These are phyloP conservation scores for Isoperla grammatica DNA, from an alignment of 2,888 invertebrate species.

Conservation along the genomic window DNA sequence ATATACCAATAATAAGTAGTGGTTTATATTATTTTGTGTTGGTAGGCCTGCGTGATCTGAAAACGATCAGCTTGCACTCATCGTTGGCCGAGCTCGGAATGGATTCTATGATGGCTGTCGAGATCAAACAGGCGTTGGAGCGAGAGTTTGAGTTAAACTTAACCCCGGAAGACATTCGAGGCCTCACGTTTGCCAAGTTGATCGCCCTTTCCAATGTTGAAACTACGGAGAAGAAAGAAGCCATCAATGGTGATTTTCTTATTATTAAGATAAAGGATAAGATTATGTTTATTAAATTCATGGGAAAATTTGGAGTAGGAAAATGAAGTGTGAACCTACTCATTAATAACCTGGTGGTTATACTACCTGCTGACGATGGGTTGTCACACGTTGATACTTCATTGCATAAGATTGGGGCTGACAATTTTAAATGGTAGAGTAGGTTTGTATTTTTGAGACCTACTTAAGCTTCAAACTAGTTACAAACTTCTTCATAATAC, in stretches of 20 bases:
- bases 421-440: too few relatives aligned
- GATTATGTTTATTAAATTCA: constrained; percentile 37
- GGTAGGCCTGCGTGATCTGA: constrained; percentile 60
- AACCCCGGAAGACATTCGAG: constrained; percentile 78
- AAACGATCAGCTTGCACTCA: constrained; percentile 54
- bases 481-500: too few relatives aligned
- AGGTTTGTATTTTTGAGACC: too few relatives aligned
- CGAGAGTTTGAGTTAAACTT: constrained; percentile 83
- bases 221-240: constrained; percentile 42
- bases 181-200: constrained; percentile 61
- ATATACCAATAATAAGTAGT: constrained; percentile 35
- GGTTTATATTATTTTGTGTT: constrained; percentile 26
- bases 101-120: constrained; percentile 96
- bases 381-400: too few relatives aligned
- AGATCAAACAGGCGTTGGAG: constrained; percentile 89
- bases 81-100: constrained; percentile 85
- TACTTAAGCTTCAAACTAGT: too few relatives aligned
- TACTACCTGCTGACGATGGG: too few relatives aligned
- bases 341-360: too few relatives aligned
- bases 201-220: constrained; percentile 44
- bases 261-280: constrained; percentile 55
- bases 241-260: constrained; percentile 20
- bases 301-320: too few relatives aligned
- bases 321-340: too few relatives aligned
- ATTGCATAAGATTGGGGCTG: too few relatives aligned